phyloP scores from a whole-genome alignment of 2,113 vertebrate species.

The Tinamus guttatus region DNA sequence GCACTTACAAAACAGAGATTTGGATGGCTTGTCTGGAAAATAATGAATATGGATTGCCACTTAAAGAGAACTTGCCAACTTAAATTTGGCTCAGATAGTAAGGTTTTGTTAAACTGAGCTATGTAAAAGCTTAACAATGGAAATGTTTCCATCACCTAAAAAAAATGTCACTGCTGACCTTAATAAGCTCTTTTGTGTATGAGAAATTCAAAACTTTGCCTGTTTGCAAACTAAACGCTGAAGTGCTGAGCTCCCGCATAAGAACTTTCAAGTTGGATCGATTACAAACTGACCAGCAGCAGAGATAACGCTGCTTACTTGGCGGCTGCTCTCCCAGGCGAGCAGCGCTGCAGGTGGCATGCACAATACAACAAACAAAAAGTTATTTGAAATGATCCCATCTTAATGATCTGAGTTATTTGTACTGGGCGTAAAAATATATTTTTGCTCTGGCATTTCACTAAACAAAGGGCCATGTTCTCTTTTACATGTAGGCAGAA shows the following conservation, averaged over 20 bases:
- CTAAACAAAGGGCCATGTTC: background rate
- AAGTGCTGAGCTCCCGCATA: conserved; percentile 38
- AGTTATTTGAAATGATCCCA: background rate
- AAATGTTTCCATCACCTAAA: conserved; percentile 25
- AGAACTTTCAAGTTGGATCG: background rate
- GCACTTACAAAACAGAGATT: background rate
- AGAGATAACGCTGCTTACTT: conserved; percentile 26
- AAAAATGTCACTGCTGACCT: conserved; percentile 14
- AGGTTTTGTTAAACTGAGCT: conserved; percentile 29
- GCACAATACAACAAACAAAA: background rate
- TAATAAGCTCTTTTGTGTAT: background rate
- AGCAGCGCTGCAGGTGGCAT: background rate
- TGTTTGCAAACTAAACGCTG: conserved; percentile 35
- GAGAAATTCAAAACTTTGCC: conserved; percentile 42
- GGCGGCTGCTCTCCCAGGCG: background rate
- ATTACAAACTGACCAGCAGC: conserved; percentile 24
- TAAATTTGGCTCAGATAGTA: background rate
- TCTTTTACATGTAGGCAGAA: background rate
- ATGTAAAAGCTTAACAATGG: conserved; percentile 18
- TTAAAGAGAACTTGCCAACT: background rate
- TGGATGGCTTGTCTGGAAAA: background rate
- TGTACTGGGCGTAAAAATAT: background rate
- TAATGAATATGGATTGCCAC: background rate
- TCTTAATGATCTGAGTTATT: background rate
- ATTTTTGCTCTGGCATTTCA: background rate